Base-by-base conservation (phyloP, 2,888 invertebrate species). In the Diaprepes abbreviatus region DNA sequence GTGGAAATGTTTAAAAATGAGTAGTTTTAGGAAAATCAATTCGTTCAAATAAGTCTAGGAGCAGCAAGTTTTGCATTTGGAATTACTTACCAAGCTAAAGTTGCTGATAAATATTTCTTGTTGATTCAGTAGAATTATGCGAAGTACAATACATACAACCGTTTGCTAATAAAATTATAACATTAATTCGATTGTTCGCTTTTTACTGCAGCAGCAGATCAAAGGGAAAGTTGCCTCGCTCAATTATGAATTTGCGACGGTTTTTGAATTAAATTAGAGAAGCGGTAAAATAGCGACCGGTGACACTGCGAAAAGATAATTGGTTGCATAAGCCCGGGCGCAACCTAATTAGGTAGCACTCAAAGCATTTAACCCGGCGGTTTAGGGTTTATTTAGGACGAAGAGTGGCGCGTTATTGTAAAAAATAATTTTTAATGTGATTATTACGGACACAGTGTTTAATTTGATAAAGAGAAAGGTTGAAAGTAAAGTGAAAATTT, bases 281-380 rank as follows among this genome's bases (percentile, higher is more conserved):
- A 14, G 45, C 24, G 24, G 45, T n/a, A 45, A 45, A 45, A 45
- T 45, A 24, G 45, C 45, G 45, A 10, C 12, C 24, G 45, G 24
- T 45, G 45, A 24, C 45, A 45, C 6, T 24, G 45, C 45, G 45
- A 45, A 45, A 24, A 45, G 21, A 24, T 45, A 45, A 45, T 45
- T 45, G 45, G 45, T 45, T 45, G 45, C 45, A 45, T 45, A 45
- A 24, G 21, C 45, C 9, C 12, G 45, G 45, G 45, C 45, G 24
- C 45, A 24, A 45, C 24, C 24, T 45, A 45, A 45, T 45, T 45
- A 45, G 45, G 21, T 24, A 24, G 45, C 45, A 45, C 45, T 45
- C 45, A 12, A 45, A 45, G 24, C 12, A 45, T 45, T 45, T 45
- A 24, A 24, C n/a, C 45, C 12, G 3, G 45, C 24, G 5, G 45